Evolutionary conservation across 2,797 vertebrate genomes (phyloP), one percentile per base, ranked within the genome.

Genomic region (Acanthiza pusilla): DNA sequence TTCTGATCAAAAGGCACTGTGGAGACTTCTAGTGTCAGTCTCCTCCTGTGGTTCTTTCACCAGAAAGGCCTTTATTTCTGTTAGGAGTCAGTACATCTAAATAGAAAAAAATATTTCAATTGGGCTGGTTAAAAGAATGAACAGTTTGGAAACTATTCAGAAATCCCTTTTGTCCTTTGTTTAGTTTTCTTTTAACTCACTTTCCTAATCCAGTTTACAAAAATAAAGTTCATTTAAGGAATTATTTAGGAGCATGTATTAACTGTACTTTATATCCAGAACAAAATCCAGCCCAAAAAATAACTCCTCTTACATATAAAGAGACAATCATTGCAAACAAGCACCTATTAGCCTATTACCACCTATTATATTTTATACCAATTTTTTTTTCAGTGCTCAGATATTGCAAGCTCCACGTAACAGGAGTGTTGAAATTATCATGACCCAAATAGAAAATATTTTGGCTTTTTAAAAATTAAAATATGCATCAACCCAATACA

Each of bases 271-370:
- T 75, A 42, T 11, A 78, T 27, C 3, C 4, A 2, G 32, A 70
- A 50, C 9, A 89, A 92, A 91, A 51, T 1, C 8, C 13, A 58
- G 27, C 10, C 13, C 4, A 16, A 63, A 80, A 81, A 74, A 42
- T 34, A 60, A 1, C 5, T 6, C 5, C 0, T 2, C 3, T 11
- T 26, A 20, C 5, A 30, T 7, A 66, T 11, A 50, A 90, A 68
- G 13, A 63, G 13, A 25, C 8, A 86, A 72, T n/a, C 19, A 17
- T 43, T 25, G 3, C 5, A 72, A 90, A 75, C 1, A 71, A 60
- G 10, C 15, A 66, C 2, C 8, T 81, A 16, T 47, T 53, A 66
- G 51, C n/a, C n/a, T n/a, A n/a, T n/a, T n/a, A n/a, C n/a, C n/a
- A n/a, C n/a, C n/a, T n/a, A n/a, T 55, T 76, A 19, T 5, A 55